These are phyloP conservation scores for Thymelicus acteon DNA, from an alignment of 2,888 invertebrate genomes.

Conservation along the genomic window DNA sequence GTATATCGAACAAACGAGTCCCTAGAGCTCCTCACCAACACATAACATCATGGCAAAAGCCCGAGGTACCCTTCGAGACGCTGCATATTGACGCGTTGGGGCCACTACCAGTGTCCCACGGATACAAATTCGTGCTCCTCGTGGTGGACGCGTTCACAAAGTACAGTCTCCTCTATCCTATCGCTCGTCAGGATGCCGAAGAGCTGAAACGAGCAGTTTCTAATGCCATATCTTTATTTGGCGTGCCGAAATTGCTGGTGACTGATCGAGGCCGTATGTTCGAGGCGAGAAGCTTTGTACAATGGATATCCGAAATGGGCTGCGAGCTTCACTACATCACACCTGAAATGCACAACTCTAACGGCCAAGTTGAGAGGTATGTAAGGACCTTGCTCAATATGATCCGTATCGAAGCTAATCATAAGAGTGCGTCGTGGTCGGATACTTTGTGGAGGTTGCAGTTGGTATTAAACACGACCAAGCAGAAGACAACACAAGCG, in stretches of 20 bases:
- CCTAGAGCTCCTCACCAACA: conserved; percentile 40
- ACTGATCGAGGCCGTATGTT: conserved; percentile 36
- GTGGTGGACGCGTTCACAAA: conserved; percentile 3
- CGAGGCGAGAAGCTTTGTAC: conserved; percentile 9
- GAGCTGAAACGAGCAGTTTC: conserved; percentile 31
- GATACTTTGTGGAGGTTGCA: conserved; percentile 10
- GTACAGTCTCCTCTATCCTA: conserved; percentile 29
- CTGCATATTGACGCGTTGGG: conserved; percentile 39
- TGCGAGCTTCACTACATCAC: conserved; percentile 39
- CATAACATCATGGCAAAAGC: conserved; percentile 45
- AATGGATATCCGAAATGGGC: conserved; percentile 18
- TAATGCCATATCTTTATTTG: conserved; percentile 34
- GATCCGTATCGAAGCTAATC: conserved; percentile 30
- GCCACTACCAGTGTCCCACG: conserved; percentile 24
- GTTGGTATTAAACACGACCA: conserved; percentile 24
- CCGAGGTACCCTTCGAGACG: conserved; percentile 41
- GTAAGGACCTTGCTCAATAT: conserved; percentile 38
- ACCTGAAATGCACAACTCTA: conserved; percentile 42
- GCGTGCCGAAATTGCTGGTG: conserved; percentile 24
- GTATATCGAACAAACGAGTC: conserved; percentile 39
- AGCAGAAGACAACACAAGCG: conserved; percentile 37
- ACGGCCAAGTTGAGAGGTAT: conserved; percentile 44
- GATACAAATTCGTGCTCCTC: conserved; percentile 14
- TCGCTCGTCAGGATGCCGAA: conserved; percentile 33
- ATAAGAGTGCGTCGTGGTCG: conserved; percentile 22